Percentiles rank a stretch among this genome's conserved stretches.
These are phyloP conservation scores for Meiosimyza decipiens DNA, from an alignment of 2,888 invertebrate species.

Conservation along the genomic window DNA sequence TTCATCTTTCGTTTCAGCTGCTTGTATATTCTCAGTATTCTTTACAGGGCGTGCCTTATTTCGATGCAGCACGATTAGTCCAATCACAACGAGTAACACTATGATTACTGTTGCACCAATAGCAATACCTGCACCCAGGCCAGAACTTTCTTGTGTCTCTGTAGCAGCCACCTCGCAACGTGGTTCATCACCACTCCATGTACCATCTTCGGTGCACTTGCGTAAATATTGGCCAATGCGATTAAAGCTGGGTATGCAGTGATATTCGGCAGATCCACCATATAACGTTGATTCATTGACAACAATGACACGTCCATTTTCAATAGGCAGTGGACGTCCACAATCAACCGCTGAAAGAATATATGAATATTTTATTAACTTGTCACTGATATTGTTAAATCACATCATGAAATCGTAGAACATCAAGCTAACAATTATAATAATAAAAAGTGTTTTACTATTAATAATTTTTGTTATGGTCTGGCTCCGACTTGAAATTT, in stretches of 20 bases:
- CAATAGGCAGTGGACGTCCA: constrained; percentile 80
- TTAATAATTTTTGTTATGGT: neutral
- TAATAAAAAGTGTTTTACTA: neutral
- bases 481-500: no score
- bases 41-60: constrained; percentile 88
- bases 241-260: constrained; percentile 86
- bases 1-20: constrained; percentile 86
- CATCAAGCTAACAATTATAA: no score
- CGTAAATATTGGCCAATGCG: constrained; percentile 84
- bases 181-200: constrained; percentile 90
- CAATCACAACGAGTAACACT: constrained; percentile 81
- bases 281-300: constrained; percentile 86
- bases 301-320: constrained; percentile 87
- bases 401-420: no score
- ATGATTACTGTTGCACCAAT: constrained; percentile 86
- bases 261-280: constrained; percentile 88
- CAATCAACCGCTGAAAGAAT: constrained; percentile 81
- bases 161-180: constrained; percentile 79
- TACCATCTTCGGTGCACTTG: constrained; percentile 84
- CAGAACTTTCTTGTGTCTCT: constrained; percentile 78
- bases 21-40: constrained; percentile 88
- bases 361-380: constrained; percentile 20
- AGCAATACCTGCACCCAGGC: constrained; percentile 83
- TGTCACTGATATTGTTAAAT: neutral
- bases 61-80: constrained; percentile 82